These are phyloP conservation scores for Naja naja DNA, from an alignment of 2,113 vertebrate genomes.

Conservation along the genomic window DNA sequence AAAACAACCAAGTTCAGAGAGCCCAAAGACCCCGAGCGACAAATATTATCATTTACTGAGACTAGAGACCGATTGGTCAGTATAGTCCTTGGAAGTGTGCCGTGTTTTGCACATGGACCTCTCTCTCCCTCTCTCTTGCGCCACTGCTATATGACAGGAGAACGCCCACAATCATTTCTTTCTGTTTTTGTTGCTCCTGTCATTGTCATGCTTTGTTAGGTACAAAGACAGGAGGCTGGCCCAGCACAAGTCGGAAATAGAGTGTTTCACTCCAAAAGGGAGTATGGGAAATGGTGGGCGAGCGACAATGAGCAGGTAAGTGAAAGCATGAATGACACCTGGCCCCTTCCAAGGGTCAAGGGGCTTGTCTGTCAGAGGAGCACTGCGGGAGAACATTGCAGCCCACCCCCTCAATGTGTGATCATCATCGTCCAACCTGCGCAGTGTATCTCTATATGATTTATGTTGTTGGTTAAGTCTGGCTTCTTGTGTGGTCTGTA, in stretches of 20 bases:
- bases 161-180: constrained; percentile 71
- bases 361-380: constrained; percentile 58
- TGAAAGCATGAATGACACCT: constrained; percentile 51
- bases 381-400: constrained; percentile 51
- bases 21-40: not conserved
- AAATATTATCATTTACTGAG: not conserved
- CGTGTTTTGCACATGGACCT: constrained; percentile 30
- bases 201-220: constrained; percentile 78
- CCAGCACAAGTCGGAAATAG: constrained; percentile 82
- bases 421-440: constrained; percentile 53
- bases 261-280: constrained; percentile 83
- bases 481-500: not conserved
- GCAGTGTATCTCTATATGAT: constrained; percentile 50
- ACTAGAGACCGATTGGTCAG: not conserved
- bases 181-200: constrained; percentile 78
- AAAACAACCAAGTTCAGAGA: not conserved
- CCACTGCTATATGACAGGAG: constrained; percentile 29
- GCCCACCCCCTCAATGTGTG: constrained; percentile 55
- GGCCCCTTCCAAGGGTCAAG: constrained; percentile 16
- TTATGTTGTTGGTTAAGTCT: constrained; percentile 9
- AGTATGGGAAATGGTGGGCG: constrained; percentile 83
- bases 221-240: constrained; percentile 82
- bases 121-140: constrained; percentile 42
- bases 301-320: constrained; percentile 82
- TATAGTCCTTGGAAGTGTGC: constrained; percentile 15